A percentile compares a stretch with the other conserved stretches of the same genome.
Conservation (phyloP, 2,888 invertebrate genomes). For the Mactromeris polynyma region DNA sequence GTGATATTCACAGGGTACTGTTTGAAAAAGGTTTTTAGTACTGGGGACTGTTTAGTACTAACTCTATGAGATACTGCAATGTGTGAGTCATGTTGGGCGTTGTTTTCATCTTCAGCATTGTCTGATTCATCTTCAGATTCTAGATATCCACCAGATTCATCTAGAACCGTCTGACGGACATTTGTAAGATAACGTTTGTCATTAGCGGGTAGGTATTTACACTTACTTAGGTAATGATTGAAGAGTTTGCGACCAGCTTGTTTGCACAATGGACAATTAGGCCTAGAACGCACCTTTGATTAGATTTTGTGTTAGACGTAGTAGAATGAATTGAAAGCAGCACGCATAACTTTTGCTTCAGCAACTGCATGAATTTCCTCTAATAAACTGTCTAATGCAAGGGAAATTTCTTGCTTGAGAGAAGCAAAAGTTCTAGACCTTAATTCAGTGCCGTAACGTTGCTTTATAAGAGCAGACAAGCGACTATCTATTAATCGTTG, state of each 20-base stretch:
- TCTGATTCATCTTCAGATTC: background rate
- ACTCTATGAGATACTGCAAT: slow-evolving; percentile 5
- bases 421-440: slow-evolving; percentile 67
- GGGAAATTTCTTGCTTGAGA: slow-evolving; percentile 70
- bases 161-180: background rate
- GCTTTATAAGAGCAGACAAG: slow-evolving; percentile 65
- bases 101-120: background rate
- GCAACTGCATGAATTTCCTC: slow-evolving; percentile 51
- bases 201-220: slow-evolving; percentile 63
- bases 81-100: background rate
- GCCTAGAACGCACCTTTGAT: background rate
- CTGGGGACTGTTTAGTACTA: slow-evolving; percentile 44
- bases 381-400: slow-evolving; percentile 59
- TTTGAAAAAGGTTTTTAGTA: slow-evolving; percentile 19
- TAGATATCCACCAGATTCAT: background rate
- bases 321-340: background rate
- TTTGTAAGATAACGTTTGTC: slow-evolving; percentile 61
- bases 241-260: slow-evolving; percentile 53
- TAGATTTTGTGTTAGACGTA: too few relatives aligned
- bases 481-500: slow-evolving; percentile 60
- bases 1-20: slow-evolving; percentile 35
- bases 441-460: slow-evolving; percentile 69
- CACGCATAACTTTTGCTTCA: slow-evolving; percentile 47
- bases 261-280: slow-evolving; percentile 65
- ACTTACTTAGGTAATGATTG: slow-evolving; percentile 64